A percentile compares a stretch with the other conserved stretches of the same genome.
These are phyloP conservation scores for Pygocentrus nattereri DNA, from an alignment of 2,797 vertebrate species.

Conservation along the genomic window DNA sequence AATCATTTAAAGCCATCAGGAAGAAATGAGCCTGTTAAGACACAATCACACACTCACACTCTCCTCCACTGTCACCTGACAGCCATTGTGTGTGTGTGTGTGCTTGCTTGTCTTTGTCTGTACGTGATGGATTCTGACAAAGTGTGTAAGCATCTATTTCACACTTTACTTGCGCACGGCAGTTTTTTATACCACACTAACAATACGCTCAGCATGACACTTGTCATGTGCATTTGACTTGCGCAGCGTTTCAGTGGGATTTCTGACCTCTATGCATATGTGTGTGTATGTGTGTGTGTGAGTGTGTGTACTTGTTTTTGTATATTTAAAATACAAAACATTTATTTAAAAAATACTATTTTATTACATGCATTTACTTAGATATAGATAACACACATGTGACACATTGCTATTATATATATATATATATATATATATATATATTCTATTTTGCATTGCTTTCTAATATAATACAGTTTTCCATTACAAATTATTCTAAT, in stretches of 20 bases:
- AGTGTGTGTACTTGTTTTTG: not conserved
- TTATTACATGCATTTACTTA: too few relatives aligned
- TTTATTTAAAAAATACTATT: too few relatives aligned
- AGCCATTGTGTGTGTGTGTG: conserved; percentile 13
- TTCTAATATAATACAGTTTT: too few relatives aligned
- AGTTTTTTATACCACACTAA: conserved; percentile 2
- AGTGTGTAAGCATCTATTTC: conserved; percentile 25
- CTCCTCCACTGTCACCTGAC: not conserved
- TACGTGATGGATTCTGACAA: conserved; percentile 17
- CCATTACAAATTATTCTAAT: too few relatives aligned
- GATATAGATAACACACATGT: too few relatives aligned
- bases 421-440: too few relatives aligned
- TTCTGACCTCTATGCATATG: not conserved
- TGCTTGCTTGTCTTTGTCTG: not conserved
- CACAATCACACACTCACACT: conserved; percentile 79
- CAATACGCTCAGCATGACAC: not conserved
- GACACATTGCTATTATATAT: too few relatives aligned
- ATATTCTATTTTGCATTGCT: too few relatives aligned
- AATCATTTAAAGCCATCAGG: conserved; percentile 99
- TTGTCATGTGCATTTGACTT: not conserved
- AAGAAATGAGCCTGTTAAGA: conserved; percentile 98
- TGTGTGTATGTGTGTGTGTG: not conserved
- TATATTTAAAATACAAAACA: too few relatives aligned
- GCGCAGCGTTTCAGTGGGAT: not conserved
- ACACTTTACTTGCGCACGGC: conserved; percentile 10